A percentile compares a stretch with the other conserved stretches of the same genome.
These are phyloP conservation scores for Oreochromis grahami DNA, from an alignment of 2,797 vertebrate species.

Conservation along the genomic window DNA sequence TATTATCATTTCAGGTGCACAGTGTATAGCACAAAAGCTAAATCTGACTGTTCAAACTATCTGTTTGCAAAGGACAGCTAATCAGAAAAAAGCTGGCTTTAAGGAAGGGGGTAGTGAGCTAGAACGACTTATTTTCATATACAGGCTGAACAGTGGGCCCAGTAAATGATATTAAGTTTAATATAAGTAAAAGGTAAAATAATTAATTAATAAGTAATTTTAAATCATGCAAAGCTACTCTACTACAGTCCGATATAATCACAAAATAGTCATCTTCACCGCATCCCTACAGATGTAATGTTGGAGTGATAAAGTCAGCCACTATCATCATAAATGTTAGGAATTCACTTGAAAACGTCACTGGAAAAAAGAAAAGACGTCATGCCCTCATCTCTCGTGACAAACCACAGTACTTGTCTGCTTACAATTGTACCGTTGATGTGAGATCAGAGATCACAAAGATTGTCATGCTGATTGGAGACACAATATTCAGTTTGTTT, in stretches of 20 bases:
- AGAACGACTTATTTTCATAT: not conserved
- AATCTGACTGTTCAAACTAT: not conserved
- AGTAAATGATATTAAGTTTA: not conserved
- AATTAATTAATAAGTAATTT: not conserved
- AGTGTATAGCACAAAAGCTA: not conserved
- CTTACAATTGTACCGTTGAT: constrained; percentile 51
- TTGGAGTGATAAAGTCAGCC: not conserved
- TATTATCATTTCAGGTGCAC: not conserved
- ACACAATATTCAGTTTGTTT: constrained; percentile 29
- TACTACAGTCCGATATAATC: not conserved
- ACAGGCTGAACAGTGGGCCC: not conserved
- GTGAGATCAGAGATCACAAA: constrained; percentile 40
- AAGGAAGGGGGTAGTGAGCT: not conserved
- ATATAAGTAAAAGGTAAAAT: not conserved
- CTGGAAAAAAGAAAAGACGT: constrained; percentile 13
- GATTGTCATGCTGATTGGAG: constrained; percentile 38
- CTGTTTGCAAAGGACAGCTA: not conserved
- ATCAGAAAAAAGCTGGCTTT: not conserved
- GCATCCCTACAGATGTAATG: not conserved
- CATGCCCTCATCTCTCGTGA: constrained; percentile 42
- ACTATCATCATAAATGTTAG: not conserved
- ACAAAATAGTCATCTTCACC: not conserved
- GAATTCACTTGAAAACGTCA: constrained; percentile 8
- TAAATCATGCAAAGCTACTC: not conserved
- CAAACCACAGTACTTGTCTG: constrained; percentile 30